Evolutionary conservation across 2,888 invertebrate genomes (phyloP), one percentile per base, ranked within the genome.

Genomic region (Oligia latruncula): DNA sequence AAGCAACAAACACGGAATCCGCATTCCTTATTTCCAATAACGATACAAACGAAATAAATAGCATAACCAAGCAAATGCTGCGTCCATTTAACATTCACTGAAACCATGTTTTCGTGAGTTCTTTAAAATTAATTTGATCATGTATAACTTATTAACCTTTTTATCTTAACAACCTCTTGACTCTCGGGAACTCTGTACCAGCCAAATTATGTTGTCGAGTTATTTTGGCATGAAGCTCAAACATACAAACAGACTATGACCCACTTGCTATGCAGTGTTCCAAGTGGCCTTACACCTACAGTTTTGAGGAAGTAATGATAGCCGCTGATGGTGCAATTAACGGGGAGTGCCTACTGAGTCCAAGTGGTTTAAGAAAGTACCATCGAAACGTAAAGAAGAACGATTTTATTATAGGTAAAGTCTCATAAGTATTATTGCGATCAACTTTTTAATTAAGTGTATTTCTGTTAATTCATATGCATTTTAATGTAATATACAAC

Each of bases 11-110:
- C 84, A 86, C 78, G 82, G 49, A 75, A 85, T 40, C 49, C 8
- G 72, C 75, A 85, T 75, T 83, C 58, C 52, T 64, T 46, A 81
- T 74, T 80, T 74, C 62, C 13, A 71, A 52, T 68, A n/a, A 60
- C 64, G 55, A 71, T 81, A 35, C 72, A 78, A 83, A 65, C 60
- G 60, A 71, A 55, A 52, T 66, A n/a, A 43, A 40, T 64, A 64
- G 62, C 35, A 17, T 60, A 46, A 4, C 35, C n/a, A 40, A 65
- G 29, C 13, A 71, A 84, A 35, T 55, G n/a, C 13, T 49, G 5
- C 35, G 46, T 29, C 6, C 11, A 40, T 49, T 46, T 20, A 58
- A 49, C 70, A 40, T 49, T 80, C 55, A 40, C 17, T 60, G 15
- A 29, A 52, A 29, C 23, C 29, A 23, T 35, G 17, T 71, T 35